phyloP scores from a whole-genome alignment of 2,113 vertebrate species.

The Cheirogaleus medius region DNA sequence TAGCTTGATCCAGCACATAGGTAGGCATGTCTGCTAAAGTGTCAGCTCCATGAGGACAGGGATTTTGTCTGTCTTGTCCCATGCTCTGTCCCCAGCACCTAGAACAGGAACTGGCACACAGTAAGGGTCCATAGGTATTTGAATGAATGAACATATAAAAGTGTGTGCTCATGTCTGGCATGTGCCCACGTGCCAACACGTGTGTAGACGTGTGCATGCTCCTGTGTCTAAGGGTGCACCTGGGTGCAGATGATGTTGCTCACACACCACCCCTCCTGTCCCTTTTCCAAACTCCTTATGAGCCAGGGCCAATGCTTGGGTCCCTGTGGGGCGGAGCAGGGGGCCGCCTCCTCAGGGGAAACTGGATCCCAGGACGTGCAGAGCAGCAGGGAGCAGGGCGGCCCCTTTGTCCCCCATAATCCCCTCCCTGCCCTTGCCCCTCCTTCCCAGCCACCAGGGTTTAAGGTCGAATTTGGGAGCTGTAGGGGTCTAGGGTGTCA shows the following conservation, averaged over 20 bases:
- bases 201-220: neutral
- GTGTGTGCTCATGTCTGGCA: no score
- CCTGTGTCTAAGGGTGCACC: neutral
- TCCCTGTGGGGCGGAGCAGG: constrained; percentile 63
- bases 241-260: neutral
- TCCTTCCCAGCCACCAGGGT: constrained; percentile 6
- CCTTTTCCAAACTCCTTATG: constrained; percentile 26
- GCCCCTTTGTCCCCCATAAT: constrained; percentile 73
- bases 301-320: neutral
- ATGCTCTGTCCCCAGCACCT: neutral
- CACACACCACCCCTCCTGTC: neutral
- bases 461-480: constrained; percentile 44
- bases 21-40: neutral
- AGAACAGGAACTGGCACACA: neutral
- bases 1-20: neutral
- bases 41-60: neutral
- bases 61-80: neutral
- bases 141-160: neutral
- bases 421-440: constrained; percentile 21
- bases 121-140: neutral
- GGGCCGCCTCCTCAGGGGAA: constrained; percentile 54
- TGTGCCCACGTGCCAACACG: neutral
- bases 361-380: constrained; percentile 70
- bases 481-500: neutral
- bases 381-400: constrained; percentile 65